These are phyloP conservation scores for Muntiacus muntjak DNA, from an alignment of 2,113 vertebrate genomes.

Conservation along the genomic window DNA sequence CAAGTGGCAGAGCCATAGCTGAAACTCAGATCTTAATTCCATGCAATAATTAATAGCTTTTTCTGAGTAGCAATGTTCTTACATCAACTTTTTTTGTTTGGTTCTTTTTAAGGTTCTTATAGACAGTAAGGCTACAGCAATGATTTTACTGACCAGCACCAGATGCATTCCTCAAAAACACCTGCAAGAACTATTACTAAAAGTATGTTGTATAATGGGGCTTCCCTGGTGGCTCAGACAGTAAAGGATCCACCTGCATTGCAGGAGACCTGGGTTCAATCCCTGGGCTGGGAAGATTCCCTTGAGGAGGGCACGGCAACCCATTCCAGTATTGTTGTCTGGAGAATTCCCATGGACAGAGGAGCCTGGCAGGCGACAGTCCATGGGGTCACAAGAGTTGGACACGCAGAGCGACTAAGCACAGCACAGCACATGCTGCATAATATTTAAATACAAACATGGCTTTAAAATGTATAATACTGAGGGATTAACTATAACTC, in stretches of 20 bases:
- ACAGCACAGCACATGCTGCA: not conserved
- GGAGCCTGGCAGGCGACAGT: not conserved
- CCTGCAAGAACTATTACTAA: constrained; percentile 26
- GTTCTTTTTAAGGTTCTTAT: not conserved
- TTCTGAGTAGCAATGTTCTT: not conserved
- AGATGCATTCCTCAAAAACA: constrained; percentile 9
- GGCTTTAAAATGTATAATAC: not conserved
- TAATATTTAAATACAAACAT: not conserved
- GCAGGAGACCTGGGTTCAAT: not conserved
- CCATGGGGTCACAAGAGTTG: not conserved
- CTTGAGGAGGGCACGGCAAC: not conserved
- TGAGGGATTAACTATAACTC: not conserved
- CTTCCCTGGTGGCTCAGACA: not conserved
- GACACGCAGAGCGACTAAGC: not conserved
- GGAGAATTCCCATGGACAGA: not conserved
- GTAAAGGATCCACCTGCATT: not conserved
- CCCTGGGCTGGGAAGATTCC: not conserved
- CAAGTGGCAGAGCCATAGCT: not conserved
- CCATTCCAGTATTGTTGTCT: not conserved
- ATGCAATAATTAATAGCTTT: not conserved
- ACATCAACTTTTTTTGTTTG: not conserved
- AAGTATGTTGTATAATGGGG: not conserved
- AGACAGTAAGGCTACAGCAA: not conserved
- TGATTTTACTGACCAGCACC: not conserved
- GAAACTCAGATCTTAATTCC: not conserved